Evolutionary conservation across 2,888 invertebrate genomes (phyloP).

Genomic region (Polydrusus cervinus): DNA sequence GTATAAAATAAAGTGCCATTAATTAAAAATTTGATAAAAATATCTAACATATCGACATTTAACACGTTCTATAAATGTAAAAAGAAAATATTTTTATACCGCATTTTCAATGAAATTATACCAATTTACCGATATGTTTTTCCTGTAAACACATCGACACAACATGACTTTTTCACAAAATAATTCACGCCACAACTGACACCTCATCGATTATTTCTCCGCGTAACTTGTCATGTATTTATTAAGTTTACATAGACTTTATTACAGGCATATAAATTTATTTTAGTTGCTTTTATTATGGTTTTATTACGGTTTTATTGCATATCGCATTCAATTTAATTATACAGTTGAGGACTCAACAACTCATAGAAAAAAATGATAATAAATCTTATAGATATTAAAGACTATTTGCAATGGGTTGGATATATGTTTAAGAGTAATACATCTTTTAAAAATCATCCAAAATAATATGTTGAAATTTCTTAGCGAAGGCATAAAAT

Average conservation of each 20-base stretch:
- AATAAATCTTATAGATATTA: too few species aligned
- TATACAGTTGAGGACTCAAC: background rate
- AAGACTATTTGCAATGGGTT: too few species aligned
- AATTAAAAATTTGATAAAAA: too few species aligned
- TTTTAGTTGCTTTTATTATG: background rate
- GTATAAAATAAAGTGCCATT: too few species aligned
- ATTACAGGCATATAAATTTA: slow-evolving; percentile 18
- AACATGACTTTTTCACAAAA: slow-evolving; percentile 5
- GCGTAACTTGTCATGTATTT: slow-evolving; percentile 22
- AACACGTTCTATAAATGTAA: background rate
- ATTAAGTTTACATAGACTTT: slow-evolving; percentile 30
- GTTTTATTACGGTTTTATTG: slow-evolving; percentile 8
- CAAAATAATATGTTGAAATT: too few species aligned
- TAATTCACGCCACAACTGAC: slow-evolving; percentile 15
- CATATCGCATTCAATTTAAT: background rate
- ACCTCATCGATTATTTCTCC: slow-evolving; percentile 23
- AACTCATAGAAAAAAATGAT: too few species aligned
- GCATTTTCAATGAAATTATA: slow-evolving; percentile 19
- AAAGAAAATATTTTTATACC: background rate
- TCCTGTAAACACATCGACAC: slow-evolving; percentile 3
- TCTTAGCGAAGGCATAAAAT: too few species aligned
- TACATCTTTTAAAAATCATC: too few species aligned
- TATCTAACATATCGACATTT: too few species aligned
- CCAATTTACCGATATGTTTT: slow-evolving; percentile 26
- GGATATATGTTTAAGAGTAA: too few species aligned